phyloP scores from a whole-genome alignment of 2,888 invertebrate genomes.

The Hymenopus coronatus region DNA sequence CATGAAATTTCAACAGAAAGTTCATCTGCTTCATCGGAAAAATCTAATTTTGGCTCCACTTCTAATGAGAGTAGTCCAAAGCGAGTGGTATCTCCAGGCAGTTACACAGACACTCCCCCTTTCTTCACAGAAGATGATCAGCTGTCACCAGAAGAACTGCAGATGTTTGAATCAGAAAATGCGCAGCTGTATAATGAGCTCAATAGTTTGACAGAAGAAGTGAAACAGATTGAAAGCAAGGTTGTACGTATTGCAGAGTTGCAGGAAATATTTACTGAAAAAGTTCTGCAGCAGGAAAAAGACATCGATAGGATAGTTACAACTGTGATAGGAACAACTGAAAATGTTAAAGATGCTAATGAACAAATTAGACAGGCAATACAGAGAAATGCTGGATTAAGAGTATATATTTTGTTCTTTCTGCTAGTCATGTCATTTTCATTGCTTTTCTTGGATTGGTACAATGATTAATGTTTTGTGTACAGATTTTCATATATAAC shows the following conservation, averaged over 20 bases:
- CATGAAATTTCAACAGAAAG: not conserved
- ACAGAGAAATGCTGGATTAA: conserved; percentile 90
- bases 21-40: not conserved
- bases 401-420: conserved; percentile 94
- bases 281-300: conserved; percentile 87
- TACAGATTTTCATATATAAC: not conserved
- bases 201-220: conserved; percentile 86
- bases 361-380: conserved; percentile 97
- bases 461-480: conserved; percentile 67
- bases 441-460: conserved; percentile 96
- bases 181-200: conserved; percentile 81
- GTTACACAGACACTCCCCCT: not conserved
- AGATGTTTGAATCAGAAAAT: conserved; percentile 92
- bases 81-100: not conserved
- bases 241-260: conserved; percentile 93
- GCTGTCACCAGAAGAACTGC: conserved; percentile 81
- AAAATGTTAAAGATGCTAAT: conserved; percentile 94
- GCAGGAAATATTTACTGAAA: conserved; percentile 93
- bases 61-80: conserved; percentile 30
- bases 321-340: conserved; percentile 86
- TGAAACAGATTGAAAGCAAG: conserved; percentile 84
- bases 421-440: conserved; percentile 94
- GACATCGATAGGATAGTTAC: conserved; percentile 89
- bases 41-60: not conserved
- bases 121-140: conserved; percentile 58